Conservation (phyloP, 2,797 vertebrate genomes). For the Mareca penelope region DNA sequence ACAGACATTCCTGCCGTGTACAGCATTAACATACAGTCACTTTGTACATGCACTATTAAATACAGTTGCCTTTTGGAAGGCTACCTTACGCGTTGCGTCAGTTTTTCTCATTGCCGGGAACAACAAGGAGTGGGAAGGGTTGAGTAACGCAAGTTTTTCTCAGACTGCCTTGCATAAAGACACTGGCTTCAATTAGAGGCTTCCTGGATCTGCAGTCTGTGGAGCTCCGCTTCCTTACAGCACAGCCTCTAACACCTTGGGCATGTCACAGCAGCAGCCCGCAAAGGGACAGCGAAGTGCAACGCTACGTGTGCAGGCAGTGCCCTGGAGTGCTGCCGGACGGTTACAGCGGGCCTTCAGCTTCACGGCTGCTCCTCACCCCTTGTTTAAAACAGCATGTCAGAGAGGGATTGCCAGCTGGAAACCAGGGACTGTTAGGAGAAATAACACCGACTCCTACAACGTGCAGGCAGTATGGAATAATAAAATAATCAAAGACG, state of each 20-base stretch:
- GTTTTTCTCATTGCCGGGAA: constrained; percentile 9
- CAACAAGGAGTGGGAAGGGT: background rate
- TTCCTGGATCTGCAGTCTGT: background rate
- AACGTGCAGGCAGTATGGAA: background rate
- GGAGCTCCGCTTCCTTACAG: constrained; percentile 3
- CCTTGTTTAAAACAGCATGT: background rate
- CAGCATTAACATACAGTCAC: constrained; percentile 9
- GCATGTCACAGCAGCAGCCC: background rate
- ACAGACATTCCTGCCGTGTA: constrained; percentile 43
- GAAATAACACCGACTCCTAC: background rate
- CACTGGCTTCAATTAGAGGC: constrained; percentile 3
- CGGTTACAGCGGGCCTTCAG: background rate
- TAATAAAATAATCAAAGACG: constrained; percentile 18
- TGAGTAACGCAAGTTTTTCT: background rate
- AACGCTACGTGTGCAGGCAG: background rate
- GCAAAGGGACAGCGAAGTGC: background rate
- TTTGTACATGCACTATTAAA: constrained; percentile 65
- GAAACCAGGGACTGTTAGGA: background rate
- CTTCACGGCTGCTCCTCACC: background rate
- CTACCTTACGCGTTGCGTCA: constrained; percentile 10
- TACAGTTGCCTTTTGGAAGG: constrained; percentile 60
- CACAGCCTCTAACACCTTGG: background rate
- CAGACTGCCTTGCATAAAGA: background rate
- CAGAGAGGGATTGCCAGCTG: background rate
- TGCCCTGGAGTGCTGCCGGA: background rate